Percentiles rank a stretch among this genome's conserved stretches.
These are phyloP conservation scores for Mesorhabditis belari DNA, from an alignment of 2,888 invertebrate species.

Conservation along the genomic window DNA sequence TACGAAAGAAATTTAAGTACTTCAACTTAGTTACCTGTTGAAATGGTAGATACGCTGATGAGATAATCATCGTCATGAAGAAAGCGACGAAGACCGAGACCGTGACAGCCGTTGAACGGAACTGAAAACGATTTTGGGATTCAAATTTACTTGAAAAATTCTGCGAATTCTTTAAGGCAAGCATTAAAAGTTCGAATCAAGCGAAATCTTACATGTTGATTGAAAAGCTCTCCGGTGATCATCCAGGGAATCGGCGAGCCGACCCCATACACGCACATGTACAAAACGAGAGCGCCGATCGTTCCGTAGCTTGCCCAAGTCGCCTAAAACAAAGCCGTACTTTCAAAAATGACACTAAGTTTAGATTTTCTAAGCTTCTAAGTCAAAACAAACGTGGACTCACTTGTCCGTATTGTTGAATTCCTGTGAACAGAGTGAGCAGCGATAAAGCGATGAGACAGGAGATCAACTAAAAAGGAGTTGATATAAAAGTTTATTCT, in stretches of 20 bases:
- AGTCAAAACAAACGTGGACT: not conserved
- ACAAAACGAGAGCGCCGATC: constrained; percentile 42
- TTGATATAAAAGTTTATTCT: not conserved
- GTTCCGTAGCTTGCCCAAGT: constrained; percentile 47
- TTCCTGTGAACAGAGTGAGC: not conserved
- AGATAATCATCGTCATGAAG: constrained; percentile 46
- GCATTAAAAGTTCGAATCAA: not conserved
- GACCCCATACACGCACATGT: constrained; percentile 51
- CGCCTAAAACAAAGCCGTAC: constrained; percentile 17
- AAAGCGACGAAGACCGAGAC: constrained; percentile 49
- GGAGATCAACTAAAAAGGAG: not conserved
- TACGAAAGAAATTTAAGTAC: no score
- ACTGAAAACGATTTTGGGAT: constrained; percentile 36
- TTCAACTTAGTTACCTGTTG: constrained; percentile 42
- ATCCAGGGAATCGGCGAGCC: constrained; percentile 53
- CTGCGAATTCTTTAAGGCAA: not conserved
- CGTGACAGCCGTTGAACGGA: constrained; percentile 47
- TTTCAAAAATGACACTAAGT: not conserved
- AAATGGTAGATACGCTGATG: constrained; percentile 50
- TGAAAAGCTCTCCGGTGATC: constrained; percentile 50
- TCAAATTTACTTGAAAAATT: no score
- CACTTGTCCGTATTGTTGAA: not conserved
- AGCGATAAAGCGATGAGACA: not conserved
- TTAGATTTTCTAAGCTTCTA: not conserved
- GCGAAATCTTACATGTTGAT: constrained; percentile 31